Evolutionary conservation across 2,888 invertebrate genomes (phyloP).

Genomic region (Sepiola atlantica): DNA sequence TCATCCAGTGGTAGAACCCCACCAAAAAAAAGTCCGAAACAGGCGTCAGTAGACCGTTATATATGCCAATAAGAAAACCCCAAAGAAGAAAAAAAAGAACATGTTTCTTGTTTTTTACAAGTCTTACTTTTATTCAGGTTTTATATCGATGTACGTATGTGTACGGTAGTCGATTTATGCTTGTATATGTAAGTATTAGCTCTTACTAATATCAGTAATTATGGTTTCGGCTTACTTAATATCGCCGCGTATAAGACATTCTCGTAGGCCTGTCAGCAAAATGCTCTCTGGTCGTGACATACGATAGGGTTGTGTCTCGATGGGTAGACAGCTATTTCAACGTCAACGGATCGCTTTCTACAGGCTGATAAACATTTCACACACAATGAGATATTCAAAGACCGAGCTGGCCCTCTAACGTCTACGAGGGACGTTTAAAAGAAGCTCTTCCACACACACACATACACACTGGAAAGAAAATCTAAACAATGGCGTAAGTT

Average conservation of each 20-base stretch:
- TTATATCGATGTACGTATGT: neutral
- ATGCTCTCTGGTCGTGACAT: neutral
- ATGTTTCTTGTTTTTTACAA: neutral
- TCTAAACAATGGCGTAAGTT: neutral
- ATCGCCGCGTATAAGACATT: neutral
- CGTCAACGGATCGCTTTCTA: neutral
- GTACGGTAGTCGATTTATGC: neutral
- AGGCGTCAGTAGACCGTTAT: neutral
- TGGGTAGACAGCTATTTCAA: neutral
- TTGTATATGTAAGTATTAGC: neutral
- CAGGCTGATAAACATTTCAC: neutral
- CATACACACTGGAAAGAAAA: neutral
- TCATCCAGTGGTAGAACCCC: neutral
- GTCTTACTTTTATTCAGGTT: neutral
- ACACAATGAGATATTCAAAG: neutral
- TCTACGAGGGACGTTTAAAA: no score
- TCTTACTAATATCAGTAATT: neutral
- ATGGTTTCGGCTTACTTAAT: constrained; percentile 6
- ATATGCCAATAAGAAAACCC: neutral
- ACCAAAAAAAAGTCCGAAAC: neutral
- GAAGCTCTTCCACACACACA: neutral
- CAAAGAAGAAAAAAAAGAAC: neutral
- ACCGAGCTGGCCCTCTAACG: neutral
- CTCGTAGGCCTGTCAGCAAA: neutral
- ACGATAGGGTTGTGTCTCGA: neutral